These are phyloP conservation scores for Drosophila quadrilineata DNA, from an alignment of 1,140 invertebrate genomes.

Conservation along the genomic window DNA sequence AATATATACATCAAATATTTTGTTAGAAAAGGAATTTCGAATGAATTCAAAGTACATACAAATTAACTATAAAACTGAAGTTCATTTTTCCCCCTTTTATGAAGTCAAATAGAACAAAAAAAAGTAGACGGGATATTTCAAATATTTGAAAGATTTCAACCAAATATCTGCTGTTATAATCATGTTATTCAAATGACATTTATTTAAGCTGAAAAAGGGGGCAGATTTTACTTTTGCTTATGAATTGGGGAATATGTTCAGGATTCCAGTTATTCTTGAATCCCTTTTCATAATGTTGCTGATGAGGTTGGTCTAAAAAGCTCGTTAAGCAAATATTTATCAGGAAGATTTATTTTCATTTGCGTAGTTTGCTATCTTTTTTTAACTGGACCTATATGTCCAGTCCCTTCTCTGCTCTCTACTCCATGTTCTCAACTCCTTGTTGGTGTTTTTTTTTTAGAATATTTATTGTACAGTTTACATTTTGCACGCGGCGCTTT, in stretches of 20 bases:
- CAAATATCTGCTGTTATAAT: conserved; percentile 9
- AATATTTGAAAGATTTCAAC: not conserved
- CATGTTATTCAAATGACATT: conserved; percentile 12
- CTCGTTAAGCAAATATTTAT: conserved; percentile 59
- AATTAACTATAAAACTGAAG: too few species aligned
- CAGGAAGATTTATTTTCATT: conserved; percentile 52
- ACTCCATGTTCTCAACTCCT: too few species aligned
- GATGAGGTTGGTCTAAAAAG: conserved; percentile 26
- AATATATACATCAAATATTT: too few species aligned
- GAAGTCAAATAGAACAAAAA: too few species aligned
- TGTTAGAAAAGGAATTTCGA: too few species aligned
- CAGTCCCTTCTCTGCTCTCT: too few species aligned
- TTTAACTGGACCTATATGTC: not conserved
- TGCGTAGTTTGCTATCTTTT: conserved; percentile 6
- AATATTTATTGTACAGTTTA: conserved; percentile 68
- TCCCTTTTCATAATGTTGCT: not conserved
- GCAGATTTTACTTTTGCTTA: conserved; percentile 13
- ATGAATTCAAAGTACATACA: too few species aligned
- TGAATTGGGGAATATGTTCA: conserved; percentile 13
- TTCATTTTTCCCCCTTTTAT: too few species aligned
- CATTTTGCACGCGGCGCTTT: conserved; percentile 48
- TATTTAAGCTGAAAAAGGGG: conserved; percentile 5
- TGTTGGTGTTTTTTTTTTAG: conserved; percentile 36
- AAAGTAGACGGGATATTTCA: too few species aligned
- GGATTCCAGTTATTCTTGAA: conserved; percentile 1